These are phyloP conservation scores for Chironomus riparius DNA, from an alignment of 2,888 invertebrate species.

Conservation along the genomic window DNA sequence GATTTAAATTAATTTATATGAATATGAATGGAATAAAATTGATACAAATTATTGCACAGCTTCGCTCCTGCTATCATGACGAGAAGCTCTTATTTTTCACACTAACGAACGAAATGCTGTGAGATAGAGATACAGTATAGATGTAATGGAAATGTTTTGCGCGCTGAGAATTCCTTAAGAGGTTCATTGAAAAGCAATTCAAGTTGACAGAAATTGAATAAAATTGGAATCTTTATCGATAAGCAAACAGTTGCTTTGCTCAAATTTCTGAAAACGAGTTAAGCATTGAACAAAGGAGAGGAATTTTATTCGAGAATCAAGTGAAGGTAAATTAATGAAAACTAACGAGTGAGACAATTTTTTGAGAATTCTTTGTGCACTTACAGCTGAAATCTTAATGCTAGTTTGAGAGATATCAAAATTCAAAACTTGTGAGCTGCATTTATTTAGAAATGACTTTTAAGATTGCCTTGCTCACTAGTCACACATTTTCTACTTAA, in stretches of 20 bases:
- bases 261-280: not conserved
- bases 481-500: too few species aligned
- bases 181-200: conserved; percentile 18
- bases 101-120: too few species aligned
- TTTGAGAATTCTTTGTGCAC: too few species aligned
- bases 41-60: not conserved
- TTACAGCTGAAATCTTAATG: too few species aligned
- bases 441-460: too few species aligned
- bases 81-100: too few species aligned
- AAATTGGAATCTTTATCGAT: conserved; percentile 23
- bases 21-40: conserved; percentile 3
- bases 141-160: conserved; percentile 1
- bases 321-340: too few species aligned
- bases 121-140: not conserved
- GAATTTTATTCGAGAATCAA: not conserved
- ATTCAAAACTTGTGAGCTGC: too few species aligned
- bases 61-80: not conserved
- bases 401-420: too few species aligned
- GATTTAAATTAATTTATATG: conserved; percentile 2
- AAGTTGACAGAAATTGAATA: conserved; percentile 23
- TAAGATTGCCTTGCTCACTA: too few species aligned
- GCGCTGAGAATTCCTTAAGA: conserved; percentile 9
- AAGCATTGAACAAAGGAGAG: not conserved
- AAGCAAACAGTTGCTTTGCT: conserved; percentile 9
- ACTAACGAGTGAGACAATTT: too few species aligned